A percentile compares a stretch with the other conserved stretches of the same genome.
phyloP scores from a whole-genome alignment of 2,797 vertebrate species.

The Potorous gilbertii region DNA sequence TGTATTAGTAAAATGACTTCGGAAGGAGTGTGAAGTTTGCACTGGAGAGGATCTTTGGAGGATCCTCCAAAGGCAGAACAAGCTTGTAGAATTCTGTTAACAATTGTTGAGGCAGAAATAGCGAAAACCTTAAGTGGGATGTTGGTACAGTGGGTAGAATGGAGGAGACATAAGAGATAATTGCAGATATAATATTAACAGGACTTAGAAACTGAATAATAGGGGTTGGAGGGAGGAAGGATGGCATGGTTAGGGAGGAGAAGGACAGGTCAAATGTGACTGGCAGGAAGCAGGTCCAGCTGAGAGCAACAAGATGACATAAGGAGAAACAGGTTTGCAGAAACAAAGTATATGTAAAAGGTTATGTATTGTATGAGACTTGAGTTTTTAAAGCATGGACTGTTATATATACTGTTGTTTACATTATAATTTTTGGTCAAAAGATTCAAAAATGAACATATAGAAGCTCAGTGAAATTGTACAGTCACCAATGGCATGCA shows the following conservation, averaged over 20 bases:
- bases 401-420: neutral
- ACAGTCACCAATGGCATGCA: neutral
- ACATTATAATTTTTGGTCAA: neutral
- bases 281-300: neutral
- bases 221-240: neutral
- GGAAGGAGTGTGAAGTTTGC: neutral
- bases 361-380: neutral
- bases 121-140: neutral
- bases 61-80: neutral
- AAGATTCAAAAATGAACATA: neutral
- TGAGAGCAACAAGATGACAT: neutral
- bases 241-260: neutral
- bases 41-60: neutral
- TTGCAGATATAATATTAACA: neutral
- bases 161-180: neutral
- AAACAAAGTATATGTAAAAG: neutral
- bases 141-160: neutral
- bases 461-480: neutral
- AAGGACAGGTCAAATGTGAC: neutral
- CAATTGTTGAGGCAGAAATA: neutral
- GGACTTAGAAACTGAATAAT: neutral
- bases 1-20: neutral
- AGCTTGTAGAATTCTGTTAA: neutral
- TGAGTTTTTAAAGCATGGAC: neutral
- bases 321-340: neutral